A percentile compares a stretch with the other conserved stretches of the same genome.
Conservation (phyloP, 2,113 vertebrate species). For the Chionomys nivalis region DNA sequence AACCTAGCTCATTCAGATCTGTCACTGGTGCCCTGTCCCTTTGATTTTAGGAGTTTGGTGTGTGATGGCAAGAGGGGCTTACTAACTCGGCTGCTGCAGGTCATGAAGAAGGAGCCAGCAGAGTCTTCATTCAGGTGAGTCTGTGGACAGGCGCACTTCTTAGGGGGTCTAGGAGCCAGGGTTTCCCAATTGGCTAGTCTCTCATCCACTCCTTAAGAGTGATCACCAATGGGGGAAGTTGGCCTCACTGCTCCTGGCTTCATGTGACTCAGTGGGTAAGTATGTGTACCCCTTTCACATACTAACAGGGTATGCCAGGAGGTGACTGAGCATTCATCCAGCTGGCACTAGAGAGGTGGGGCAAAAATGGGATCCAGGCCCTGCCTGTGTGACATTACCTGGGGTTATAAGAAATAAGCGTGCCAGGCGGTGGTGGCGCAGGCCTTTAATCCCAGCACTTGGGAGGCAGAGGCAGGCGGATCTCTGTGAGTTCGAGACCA, state of each 20-base stretch:
- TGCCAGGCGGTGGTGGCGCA: no score
- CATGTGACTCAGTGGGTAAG: not conserved
- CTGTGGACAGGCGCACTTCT: not conserved
- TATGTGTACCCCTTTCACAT: not conserved
- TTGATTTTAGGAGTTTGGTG: slow-evolving; percentile 91
- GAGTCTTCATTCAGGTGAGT: slow-evolving; percentile 97
- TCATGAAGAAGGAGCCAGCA: slow-evolving; percentile 98
- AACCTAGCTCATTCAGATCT: not conserved
- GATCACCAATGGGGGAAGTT: not conserved
- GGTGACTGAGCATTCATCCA: not conserved
- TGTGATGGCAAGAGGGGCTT: slow-evolving; percentile 98
- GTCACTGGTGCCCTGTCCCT: not conserved
- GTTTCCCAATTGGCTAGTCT: not conserved
- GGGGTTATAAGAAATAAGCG: not conserved
- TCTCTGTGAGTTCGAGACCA: no score
- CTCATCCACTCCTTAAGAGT: no score
- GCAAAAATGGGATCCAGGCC: not conserved
- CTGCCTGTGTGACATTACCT: not conserved
- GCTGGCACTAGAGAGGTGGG: not conserved
- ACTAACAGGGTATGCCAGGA: not conserved
- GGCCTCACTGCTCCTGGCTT: not conserved
- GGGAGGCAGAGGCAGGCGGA: no score
- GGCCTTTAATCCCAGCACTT: no score
- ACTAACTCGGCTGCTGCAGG: slow-evolving; percentile 94
- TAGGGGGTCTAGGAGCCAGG: not conserved